Conservation (phyloP, 2,113 vertebrate genomes). For the Sphaerodactylus townsendi region DNA sequence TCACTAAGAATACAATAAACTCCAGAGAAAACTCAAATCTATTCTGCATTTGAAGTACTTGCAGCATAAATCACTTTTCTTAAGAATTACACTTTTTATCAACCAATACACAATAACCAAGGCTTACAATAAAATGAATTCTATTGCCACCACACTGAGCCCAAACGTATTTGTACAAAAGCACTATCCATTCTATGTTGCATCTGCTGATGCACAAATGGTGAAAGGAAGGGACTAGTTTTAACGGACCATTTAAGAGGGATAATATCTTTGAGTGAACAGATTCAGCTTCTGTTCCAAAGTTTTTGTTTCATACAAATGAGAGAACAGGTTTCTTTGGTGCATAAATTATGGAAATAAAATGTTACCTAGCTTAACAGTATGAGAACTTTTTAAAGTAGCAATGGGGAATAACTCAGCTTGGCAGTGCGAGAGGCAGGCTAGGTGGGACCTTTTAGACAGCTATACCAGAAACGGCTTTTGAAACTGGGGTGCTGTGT, state of each 20-base stretch:
- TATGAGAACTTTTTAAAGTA: too few relatives aligned
- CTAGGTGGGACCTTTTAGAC: too few relatives aligned
- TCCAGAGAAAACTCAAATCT: constrained; percentile 12
- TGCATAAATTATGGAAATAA: constrained; percentile 3
- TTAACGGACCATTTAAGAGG: constrained; percentile 1
- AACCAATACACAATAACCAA: neutral
- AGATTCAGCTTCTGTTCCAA: neutral
- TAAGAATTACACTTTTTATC: neutral
- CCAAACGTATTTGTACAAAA: neutral
- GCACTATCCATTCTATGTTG: neutral
- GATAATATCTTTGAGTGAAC: neutral
- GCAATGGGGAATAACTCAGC: too few relatives aligned
- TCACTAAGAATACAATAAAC: neutral
- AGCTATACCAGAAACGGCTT: too few relatives aligned
- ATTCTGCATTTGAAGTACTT: constrained; percentile 5
- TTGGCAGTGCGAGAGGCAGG: too few relatives aligned
- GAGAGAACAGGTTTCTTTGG: neutral
- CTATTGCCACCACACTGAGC: neutral
- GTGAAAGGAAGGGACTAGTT: constrained; percentile 23
- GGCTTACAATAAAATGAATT: constrained; percentile 4
- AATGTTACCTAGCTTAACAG: too few relatives aligned
- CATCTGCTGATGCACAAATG: neutral
- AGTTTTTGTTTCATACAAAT: constrained; percentile 9
- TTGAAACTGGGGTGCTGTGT: too few relatives aligned
- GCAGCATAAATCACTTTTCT: neutral